Evolutionary conservation across 2,888 invertebrate species (phyloP).

Genomic region (Plemyria rubiginata): DNA sequence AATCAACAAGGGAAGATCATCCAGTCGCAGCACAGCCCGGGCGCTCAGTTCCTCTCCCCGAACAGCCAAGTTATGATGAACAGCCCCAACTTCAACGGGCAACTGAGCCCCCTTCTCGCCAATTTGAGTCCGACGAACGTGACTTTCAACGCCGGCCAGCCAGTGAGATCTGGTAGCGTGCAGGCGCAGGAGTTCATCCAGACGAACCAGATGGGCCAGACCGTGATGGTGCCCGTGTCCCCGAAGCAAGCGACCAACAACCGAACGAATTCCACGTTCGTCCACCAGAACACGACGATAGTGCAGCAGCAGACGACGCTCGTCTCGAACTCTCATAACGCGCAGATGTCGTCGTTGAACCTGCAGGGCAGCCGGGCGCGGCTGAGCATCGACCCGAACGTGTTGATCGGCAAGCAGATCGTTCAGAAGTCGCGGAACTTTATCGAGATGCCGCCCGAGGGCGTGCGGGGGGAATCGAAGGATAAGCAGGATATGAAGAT

Average conservation of each 20-base stretch:
- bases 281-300: constrained; percentile 94
- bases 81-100: constrained; percentile 89
- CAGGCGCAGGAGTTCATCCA: constrained; percentile 90
- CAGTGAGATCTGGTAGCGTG: constrained; percentile 79
- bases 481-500: constrained; percentile 38
- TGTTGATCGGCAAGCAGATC: constrained; percentile 73
- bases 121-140: constrained; percentile 90
- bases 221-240: constrained; percentile 89
- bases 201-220: constrained; percentile 88
- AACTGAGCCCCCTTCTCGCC: constrained; percentile 91
- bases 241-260: constrained; percentile 84
- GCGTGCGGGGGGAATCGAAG: constrained; percentile 47
- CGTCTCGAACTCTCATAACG: constrained; percentile 87
- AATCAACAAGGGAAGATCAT: constrained; percentile 89
- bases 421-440: constrained; percentile 52
- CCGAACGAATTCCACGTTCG: constrained; percentile 89
- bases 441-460: constrained; percentile 46
- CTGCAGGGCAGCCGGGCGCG: constrained; percentile 64
- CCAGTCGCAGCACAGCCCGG: constrained; percentile 87
- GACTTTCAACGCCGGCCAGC: constrained; percentile 85
- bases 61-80: constrained; percentile 91
- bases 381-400: constrained; percentile 86
- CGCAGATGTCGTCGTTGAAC: constrained; percentile 54
- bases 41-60: constrained; percentile 90
- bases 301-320: constrained; percentile 92